Evolutionary conservation across 2,113 vertebrate species (phyloP).

Genomic region (Tachysurus fulvidraco): DNA sequence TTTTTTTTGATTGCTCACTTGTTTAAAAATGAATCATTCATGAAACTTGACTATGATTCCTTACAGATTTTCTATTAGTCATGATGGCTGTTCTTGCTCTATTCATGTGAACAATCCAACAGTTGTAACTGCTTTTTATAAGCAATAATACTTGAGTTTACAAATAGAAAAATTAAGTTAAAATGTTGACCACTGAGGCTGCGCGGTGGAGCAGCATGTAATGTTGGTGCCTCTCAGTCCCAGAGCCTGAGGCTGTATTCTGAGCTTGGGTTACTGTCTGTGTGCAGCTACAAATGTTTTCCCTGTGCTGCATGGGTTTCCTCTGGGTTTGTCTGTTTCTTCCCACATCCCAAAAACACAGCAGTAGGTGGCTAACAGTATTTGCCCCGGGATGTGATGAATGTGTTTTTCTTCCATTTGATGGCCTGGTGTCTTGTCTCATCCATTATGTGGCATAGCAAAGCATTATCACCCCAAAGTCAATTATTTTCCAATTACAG

Average conservation of each 20-base stretch:
- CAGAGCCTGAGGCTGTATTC: not conserved
- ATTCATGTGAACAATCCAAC: slow-evolving; percentile 9
- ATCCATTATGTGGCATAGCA: not conserved
- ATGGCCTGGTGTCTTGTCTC: not conserved
- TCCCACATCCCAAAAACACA: not conserved
- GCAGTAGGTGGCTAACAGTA: not conserved
- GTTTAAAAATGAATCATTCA: slow-evolving; percentile 38
- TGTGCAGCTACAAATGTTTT: not conserved
- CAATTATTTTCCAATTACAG: not conserved
- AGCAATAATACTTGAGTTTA: slow-evolving; percentile 3
- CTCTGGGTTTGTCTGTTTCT: not conserved
- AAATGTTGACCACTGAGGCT: not conserved
- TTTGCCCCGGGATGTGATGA: not conserved
- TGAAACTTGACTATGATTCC: slow-evolving; percentile 24
- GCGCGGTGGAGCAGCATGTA: not conserved
- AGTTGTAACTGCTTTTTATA: slow-evolving; percentile 10
- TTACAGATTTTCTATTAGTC: slow-evolving; percentile 31
- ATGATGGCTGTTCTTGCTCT: slow-evolving; percentile 7
- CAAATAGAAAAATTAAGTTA: slow-evolving; percentile 12
- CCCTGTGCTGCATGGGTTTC: not conserved
- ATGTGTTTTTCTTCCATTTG: not conserved
- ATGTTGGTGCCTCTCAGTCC: slow-evolving; percentile 6
- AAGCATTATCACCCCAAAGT: not conserved
- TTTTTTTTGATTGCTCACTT: slow-evolving; percentile 23
- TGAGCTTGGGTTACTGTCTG: not conserved